Base-by-base conservation (phyloP, 1,140 invertebrate species). In the Odontomachus brunneus region DNA sequence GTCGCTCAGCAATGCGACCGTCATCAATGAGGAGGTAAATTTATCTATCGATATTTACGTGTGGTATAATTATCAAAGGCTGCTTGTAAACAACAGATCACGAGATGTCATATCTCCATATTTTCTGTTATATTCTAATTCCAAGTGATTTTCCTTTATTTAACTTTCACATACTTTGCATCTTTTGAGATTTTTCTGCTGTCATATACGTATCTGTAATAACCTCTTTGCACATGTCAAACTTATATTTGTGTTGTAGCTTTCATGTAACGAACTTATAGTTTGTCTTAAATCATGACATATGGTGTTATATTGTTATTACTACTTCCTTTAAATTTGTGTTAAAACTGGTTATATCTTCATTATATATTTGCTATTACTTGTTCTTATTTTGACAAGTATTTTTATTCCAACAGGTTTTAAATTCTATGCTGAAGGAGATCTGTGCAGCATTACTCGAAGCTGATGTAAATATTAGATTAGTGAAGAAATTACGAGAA, bases 401-500 rank as follows among this genome's bases (percentile, higher is more conserved):
- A 3, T 44, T 26, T 65, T 19, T 15, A 5, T 55, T 4, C 48
- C 83, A 92, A 24, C 91, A 98, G 97, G 99, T 99, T 83, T 95
- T 99, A 67, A 99, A 99, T 97, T 97, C 98, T 94, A 99, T 99
- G 98, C 97, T 99, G 26, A 99, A 99, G 94, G 99, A 99, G 94
- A 99, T 99, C 92, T 99, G 99, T 92, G 97, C 97, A 72, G 99
- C 99, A 26, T 95, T 99, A 76, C 95, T 99, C 38, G 99, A 99
- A 96, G 98, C 99, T 90, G 99, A 99, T 96, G 99, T 99, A 29
- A 99, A 99, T 94, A 99, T 99, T 88, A 96, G 97, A 90, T 95
- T 99, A 83, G 99, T 99, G 0, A 99, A 99, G 94, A 97, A 98
- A 93, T 95, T 99, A 14, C 95, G 99, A 86, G 98, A 99, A 95